These are phyloP conservation scores for Papilio polytes DNA, from an alignment of 1,140 invertebrate species.

Conservation along the genomic window DNA sequence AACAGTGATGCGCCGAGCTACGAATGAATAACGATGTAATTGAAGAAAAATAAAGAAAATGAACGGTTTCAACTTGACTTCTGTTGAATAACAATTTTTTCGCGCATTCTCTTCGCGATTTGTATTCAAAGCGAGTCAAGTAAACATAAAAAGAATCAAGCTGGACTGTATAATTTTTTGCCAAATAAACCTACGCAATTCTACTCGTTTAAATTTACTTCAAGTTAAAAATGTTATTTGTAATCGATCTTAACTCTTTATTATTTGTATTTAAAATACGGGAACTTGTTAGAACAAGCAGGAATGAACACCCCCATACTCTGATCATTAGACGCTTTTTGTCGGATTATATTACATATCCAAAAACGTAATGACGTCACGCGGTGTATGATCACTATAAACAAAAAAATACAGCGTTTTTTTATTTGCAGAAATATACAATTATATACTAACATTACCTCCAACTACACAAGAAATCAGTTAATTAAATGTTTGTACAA, in stretches of 20 bases:
- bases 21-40: slow-evolving; percentile 38
- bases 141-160: slow-evolving; percentile 10
- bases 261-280: background rate
- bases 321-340: background rate
- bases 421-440: no score
- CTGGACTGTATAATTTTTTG: background rate
- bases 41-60: slow-evolving; percentile 35
- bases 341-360: background rate
- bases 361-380: background rate
- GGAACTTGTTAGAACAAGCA: background rate
- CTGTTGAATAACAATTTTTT: slow-evolving; percentile 23
- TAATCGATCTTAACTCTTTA: background rate
- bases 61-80: slow-evolving; percentile 19
- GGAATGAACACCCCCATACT: background rate
- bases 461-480: background rate
- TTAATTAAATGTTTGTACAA: background rate
- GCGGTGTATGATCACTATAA: no score
- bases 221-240: background rate
- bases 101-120: slow-evolving; percentile 2
- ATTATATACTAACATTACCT: background rate
- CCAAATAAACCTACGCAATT: background rate
- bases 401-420: no score
- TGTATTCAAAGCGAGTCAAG: slow-evolving; percentile 6
- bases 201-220: background rate
- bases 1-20: slow-evolving; percentile 34